Evolutionary conservation across 1,140 invertebrate genomes (phyloP).

Genomic region (Microplitis demolitor): DNA sequence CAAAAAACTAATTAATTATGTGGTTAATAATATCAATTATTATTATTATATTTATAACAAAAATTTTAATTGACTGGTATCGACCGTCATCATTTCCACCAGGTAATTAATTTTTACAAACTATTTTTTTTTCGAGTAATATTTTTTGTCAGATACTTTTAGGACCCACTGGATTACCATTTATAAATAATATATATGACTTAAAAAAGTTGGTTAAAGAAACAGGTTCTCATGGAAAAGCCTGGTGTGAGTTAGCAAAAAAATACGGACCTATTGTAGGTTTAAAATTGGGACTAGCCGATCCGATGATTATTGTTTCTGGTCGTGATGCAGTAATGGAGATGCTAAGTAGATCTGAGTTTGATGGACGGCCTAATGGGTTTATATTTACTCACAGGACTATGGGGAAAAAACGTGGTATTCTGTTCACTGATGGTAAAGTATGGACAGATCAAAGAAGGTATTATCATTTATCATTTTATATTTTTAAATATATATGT

Average conservation of each 20-base stretch:
- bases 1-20: background rate
- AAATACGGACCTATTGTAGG: conserved; percentile 52
- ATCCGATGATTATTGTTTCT: conserved; percentile 49
- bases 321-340: conserved; percentile 49
- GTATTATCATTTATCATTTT: conserved; percentile 23
- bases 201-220: conserved; percentile 45
- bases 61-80: conserved; percentile 32
- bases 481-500: background rate
- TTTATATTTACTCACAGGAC: conserved; percentile 44
- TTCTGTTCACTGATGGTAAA: conserved; percentile 53
- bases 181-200: conserved; percentile 52
- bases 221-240: conserved; percentile 41
- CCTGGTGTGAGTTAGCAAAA: conserved; percentile 44
- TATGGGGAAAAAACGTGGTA: conserved; percentile 41
- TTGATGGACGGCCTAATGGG: conserved; percentile 51
- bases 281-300: conserved; percentile 41
- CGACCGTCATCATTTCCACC: conserved; percentile 39
- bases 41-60: conserved; percentile 9
- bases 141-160: conserved; percentile 13
- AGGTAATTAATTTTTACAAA: conserved; percentile 27
- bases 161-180: conserved; percentile 52
- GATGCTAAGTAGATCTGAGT: conserved; percentile 47
- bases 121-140: background rate
- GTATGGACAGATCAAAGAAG: conserved; percentile 57
- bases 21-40: conserved; percentile 3